Evolutionary conservation across 2,888 invertebrate genomes (phyloP), one percentile per base, ranked within the genome.

Genomic region (Andrena minutula): DNA sequence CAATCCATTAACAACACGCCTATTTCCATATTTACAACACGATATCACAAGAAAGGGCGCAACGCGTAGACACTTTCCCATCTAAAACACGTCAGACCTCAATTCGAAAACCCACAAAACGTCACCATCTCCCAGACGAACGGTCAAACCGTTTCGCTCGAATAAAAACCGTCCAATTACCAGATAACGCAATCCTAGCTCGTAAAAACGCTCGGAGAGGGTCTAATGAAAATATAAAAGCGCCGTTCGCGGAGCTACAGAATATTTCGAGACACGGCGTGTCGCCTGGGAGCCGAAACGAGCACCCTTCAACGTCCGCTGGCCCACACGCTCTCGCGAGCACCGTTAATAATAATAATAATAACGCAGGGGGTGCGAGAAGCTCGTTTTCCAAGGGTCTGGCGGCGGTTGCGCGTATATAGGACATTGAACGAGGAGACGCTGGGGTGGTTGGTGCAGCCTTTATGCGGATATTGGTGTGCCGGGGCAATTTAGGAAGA

Each of bases 401-500:
- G 60, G n/a, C 65, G 61, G 16, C 66, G 49, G 74, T 49, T 66
- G 30, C 60, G 10, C 58, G 35, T 35, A 74, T 23, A 71, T 49
- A 83, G 63, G 79, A 73, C 83, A 77, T 81, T 75, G 65, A 78
- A 56, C 75, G 65, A 49, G 30, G 70, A 65, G 69, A 77, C 77
- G 75, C 63, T 70, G 32, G 81, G 79, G 86, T 75, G 75, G 63
- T 61, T 58, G 72, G 68, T 75, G 58, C 70, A 65, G 75, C 73
- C 85, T 87, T 87, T 86, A 84, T 87, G 79, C 74, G 79, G 69
- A 83, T 86, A 85, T 82, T 79, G 84, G 87, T 75, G 65, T 84
- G 79, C 86, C 78, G 74, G 85, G 82, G 86, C 91, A 92, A 92
- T 92, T 91, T 90, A 81, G 86, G 80, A 90, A 91, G 90, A 92